Percentiles rank a stretch among this genome's conserved stretches.
Conservation (phyloP, 1,140 invertebrate genomes). For the Anagrus nilaparvatae region DNA sequence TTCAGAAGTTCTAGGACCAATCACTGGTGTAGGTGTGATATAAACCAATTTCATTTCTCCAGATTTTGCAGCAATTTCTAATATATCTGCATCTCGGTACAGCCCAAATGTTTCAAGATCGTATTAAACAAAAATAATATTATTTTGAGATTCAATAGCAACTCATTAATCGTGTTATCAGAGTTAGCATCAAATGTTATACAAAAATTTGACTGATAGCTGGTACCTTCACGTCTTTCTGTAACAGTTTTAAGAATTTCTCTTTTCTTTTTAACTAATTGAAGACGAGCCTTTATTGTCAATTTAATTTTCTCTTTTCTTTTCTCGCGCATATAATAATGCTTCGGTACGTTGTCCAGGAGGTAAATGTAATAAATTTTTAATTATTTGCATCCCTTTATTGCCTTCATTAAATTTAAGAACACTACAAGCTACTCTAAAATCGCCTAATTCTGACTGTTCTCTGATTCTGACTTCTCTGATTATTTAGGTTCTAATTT, state of each 20-base stretch:
- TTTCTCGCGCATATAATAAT: not conserved
- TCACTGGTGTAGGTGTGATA: slow-evolving; percentile 6
- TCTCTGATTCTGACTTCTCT: too few species aligned
- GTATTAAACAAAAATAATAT: slow-evolving; percentile 14
- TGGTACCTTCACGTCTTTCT: too few species aligned
- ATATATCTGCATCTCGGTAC: slow-evolving; percentile 10
- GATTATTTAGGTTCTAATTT: too few species aligned
- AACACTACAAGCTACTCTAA: slow-evolving; percentile 12
- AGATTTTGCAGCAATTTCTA: slow-evolving; percentile 15
- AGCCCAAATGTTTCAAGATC: slow-evolving; percentile 15
- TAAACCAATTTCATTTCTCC: slow-evolving; percentile 6
- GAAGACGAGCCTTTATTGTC: slow-evolving; percentile 1
- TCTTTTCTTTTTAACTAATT: too few species aligned
- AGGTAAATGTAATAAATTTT: not conserved
- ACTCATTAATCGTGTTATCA: not conserved
- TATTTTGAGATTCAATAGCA: too few species aligned
- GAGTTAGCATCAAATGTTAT: not conserved
- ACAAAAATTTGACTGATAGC: too few species aligned
- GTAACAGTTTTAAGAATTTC: too few species aligned
- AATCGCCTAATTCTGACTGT: slow-evolving; percentile 12
- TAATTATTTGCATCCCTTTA: too few species aligned
- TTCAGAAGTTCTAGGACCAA: slow-evolving; percentile 3
- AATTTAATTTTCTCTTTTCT: slow-evolving; percentile 1
- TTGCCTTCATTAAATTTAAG: slow-evolving; percentile 15
- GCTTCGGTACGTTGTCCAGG: not conserved